Base-by-base conservation (phyloP, 2,888 invertebrate genomes). In the Nomada flava region DNA sequence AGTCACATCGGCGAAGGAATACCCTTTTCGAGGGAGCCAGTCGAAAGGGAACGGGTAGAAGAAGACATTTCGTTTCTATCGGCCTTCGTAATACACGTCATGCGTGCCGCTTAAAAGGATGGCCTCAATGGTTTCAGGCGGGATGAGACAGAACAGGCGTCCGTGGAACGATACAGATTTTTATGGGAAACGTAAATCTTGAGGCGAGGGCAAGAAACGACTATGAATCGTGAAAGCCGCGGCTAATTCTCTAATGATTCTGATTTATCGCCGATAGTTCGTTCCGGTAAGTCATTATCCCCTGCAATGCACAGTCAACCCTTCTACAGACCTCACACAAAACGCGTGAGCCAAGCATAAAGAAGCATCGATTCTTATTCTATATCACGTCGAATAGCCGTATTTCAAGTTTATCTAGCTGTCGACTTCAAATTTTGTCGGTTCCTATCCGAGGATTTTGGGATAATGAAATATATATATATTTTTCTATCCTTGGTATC, bases 171-270 rank as follows among this genome's bases (percentile, higher is more conserved):
- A 82, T 87, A 84, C 76, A 82, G 80, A 87, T 87, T 87, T 87
- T 87, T 87, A 87, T 79, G 87, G 64, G 10, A 7, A 36, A 47
- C 69, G 83, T 87, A 87, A 87, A 87, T 87, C 87, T 87, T 47
- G 64, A 20, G 76, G 76, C 71, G 86, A 64, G 64, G 74, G 23
- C 70, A 84, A 81, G 86, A 79, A 86, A 82, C 77, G 84, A 79
- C 76, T 69, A 71, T 67, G 70, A 87, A 81, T 81, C 80, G 76
- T 85, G 88, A 87, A 81, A 85, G 87, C 77, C 84, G 87, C 85
- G 85, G 85, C 89, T 87, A 87, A 90, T 90, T 87, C 79, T 77
- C 85, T 90, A 90, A 90, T 89, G 90, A 90, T 89, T 84, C 89
- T 90, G 90, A 90, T 90, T 90, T 90, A 90, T 86, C 68, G 76